A percentile compares a stretch with the other conserved stretches of the same genome.
Conservation (phyloP, 2,797 vertebrate species). For the Hipposideros larvatus region DNA sequence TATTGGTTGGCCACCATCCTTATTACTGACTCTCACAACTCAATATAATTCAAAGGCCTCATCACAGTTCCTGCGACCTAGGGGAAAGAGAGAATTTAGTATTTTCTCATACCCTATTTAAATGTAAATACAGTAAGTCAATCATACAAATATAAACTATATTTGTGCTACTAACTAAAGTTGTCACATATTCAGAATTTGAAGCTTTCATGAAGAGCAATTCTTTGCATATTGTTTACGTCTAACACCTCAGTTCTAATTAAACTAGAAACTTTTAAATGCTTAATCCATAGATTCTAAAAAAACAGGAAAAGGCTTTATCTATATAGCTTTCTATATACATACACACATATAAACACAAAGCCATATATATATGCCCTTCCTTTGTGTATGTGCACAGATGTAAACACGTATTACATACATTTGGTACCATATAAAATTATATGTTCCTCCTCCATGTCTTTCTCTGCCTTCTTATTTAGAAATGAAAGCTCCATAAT, state of each 20-base stretch:
- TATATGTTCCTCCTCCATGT: background rate
- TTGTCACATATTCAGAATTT: background rate
- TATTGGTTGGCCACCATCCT: background rate
- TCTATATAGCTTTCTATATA: background rate
- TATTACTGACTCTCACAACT: background rate
- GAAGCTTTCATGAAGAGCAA: background rate
- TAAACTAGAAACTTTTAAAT: slow-evolving; percentile 21
- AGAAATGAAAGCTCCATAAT: slow-evolving; percentile 1
- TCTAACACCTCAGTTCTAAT: background rate
- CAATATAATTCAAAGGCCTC: background rate
- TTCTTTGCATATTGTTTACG: background rate
- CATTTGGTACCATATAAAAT: background rate
- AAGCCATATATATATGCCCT: background rate
- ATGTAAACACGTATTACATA: background rate
- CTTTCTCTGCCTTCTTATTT: background rate
- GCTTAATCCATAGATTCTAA: background rate
- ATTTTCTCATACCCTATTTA: slow-evolving; percentile 13
- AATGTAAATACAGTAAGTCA: background rate
- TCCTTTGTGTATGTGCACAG: background rate
- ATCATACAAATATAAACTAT: slow-evolving; percentile 26
- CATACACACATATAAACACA: background rate
- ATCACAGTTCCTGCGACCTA: background rate
- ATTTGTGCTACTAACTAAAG: background rate
- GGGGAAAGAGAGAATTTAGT: background rate
- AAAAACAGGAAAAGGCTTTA: background rate